Evolutionary conservation across 2,888 invertebrate genomes (phyloP).

Genomic region (Drosophila vallismaia): DNA sequence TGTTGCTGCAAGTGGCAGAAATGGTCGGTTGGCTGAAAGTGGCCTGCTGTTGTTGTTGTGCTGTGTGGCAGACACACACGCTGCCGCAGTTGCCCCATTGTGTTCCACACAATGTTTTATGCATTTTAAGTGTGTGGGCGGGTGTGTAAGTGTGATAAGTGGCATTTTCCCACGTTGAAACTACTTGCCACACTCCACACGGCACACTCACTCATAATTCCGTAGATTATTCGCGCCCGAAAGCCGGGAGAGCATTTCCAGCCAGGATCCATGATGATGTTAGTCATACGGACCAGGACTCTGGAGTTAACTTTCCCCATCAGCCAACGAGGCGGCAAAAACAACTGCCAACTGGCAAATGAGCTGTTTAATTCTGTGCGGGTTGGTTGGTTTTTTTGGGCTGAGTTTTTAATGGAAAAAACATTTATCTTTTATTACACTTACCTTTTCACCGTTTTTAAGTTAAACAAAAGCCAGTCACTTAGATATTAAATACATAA

Average conservation of each 20-base stretch:
- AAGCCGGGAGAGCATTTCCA: constrained; percentile 15
- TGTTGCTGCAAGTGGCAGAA: constrained; percentile 15
- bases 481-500: background rate
- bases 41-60: constrained; percentile 5
- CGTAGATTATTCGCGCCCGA: constrained; percentile 39
- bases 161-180: constrained; percentile 41
- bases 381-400: constrained; percentile 1
- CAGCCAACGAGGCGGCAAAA: constrained; percentile 8
- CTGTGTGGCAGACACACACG: constrained; percentile 45
- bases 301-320: constrained; percentile 24
- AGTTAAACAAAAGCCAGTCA: background rate
- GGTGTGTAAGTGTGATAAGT: constrained; percentile 11
- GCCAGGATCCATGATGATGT: constrained; percentile 14
- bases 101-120: constrained; percentile 49
- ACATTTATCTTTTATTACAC: constrained; percentile 5
- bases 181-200: constrained; percentile 2
- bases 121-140: constrained; percentile 37
- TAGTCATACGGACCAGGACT: constrained; percentile 26
- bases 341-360: constrained; percentile 23
- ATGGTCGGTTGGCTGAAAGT: constrained; percentile 10
- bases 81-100: constrained; percentile 29
- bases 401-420: constrained; percentile 8
- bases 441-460: background rate
- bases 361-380: constrained; percentile 32
- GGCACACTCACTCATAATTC: constrained; percentile 31